These are phyloP conservation scores for Oxystoma pomonae DNA, from an alignment of 2,888 invertebrate genomes.

Conservation along the genomic window DNA sequence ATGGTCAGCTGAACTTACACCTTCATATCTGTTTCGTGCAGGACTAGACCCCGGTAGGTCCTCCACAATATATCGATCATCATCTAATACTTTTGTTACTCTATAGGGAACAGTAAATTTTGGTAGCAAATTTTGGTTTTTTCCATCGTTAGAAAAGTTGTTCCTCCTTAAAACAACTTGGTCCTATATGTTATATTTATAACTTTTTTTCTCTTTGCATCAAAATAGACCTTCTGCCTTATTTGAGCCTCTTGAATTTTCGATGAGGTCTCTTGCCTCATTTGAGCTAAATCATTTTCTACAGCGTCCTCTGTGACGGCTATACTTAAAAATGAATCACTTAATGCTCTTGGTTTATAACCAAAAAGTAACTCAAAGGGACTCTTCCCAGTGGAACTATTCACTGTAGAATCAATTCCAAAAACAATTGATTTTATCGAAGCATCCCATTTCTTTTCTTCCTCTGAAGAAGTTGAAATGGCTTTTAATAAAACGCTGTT, in stretches of 20 bases:
- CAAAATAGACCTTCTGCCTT: conserved; percentile 2
- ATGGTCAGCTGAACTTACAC: too few species aligned
- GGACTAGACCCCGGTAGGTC: too few species aligned
- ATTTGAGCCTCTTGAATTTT: conserved; percentile 6
- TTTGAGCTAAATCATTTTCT: not conserved
- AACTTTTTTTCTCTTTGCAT: not conserved
- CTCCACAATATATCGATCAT: too few species aligned
- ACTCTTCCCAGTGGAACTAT: conserved; percentile 19
- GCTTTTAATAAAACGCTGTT: conserved; percentile 13
- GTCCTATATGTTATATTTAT: not conserved
- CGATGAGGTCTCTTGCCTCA: not conserved
- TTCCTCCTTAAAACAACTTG: not conserved
- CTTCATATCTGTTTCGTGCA: too few species aligned
- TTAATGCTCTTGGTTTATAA: not conserved
- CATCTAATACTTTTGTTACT: too few species aligned
- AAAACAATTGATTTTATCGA: conserved; percentile 10
- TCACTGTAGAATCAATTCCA: conserved; percentile 16
- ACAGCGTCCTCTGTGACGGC: conserved; percentile 2
- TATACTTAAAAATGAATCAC: conserved; percentile 7
- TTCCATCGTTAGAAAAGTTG: not conserved
- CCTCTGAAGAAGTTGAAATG: not conserved
- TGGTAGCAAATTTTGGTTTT: conserved; percentile 2
- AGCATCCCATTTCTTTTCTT: too few species aligned
- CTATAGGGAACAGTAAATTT: too few species aligned
- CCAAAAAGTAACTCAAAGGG: conserved; percentile 17